Conservation (phyloP, 2,888 invertebrate genomes). For the Cheilosia impressa region DNA sequence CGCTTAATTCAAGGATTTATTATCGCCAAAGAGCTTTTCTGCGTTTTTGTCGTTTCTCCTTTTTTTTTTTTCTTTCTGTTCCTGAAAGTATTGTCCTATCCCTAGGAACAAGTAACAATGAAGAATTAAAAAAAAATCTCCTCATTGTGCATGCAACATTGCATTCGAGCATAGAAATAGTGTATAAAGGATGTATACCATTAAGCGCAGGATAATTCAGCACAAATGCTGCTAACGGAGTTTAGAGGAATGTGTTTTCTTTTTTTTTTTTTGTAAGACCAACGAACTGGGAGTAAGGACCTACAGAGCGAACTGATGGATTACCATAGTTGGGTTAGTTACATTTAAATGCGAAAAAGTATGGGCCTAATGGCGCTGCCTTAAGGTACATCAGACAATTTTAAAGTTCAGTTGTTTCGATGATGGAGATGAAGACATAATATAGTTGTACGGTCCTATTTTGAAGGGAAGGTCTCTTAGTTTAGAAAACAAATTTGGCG, state of each 20-base stretch:
- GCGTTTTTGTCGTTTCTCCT: slow-evolving; percentile 23
- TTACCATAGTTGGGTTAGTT: background rate
- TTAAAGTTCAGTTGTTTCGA: too few relatives aligned
- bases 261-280: background rate
- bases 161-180: slow-evolving; percentile 17
- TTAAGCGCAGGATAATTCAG: slow-evolving; percentile 47
- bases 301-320: background rate
- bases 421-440: too few relatives aligned
- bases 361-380: too few relatives aligned
- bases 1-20: slow-evolving; percentile 74
- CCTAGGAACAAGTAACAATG: slow-evolving; percentile 16
- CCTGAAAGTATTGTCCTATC: slow-evolving; percentile 16
- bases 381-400: too few relatives aligned
- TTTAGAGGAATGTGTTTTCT: background rate
- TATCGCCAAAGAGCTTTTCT: slow-evolving; percentile 61
- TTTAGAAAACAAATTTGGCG: too few relatives aligned
- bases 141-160: slow-evolving; percentile 46
- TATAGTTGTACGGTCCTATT: too few relatives aligned
- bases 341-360: too few relatives aligned
- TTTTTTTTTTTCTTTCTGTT: background rate
- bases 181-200: slow-evolving; percentile 32
- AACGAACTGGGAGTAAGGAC: slow-evolving; percentile 15
- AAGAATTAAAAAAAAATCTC: slow-evolving; percentile 28
- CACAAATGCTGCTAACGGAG: slow-evolving; percentile 17
- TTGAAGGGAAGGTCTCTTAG: too few relatives aligned